Evolutionary conservation across 2,888 invertebrate genomes (phyloP), one percentile per base, ranked within the genome.

Genomic region (Andrena hattorfiana): DNA sequence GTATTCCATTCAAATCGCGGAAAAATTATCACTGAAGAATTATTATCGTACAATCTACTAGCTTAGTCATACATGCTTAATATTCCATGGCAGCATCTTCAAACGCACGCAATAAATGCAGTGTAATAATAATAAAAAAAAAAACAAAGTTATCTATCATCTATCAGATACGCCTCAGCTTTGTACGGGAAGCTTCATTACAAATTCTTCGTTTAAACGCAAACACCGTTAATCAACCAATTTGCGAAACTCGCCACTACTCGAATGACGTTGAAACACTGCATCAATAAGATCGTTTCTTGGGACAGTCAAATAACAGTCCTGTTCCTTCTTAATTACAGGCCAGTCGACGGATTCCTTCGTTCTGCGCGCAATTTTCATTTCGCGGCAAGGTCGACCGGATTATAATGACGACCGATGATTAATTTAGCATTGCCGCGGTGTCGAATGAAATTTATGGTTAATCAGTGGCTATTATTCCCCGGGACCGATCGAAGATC

Each of bases 391-490:
- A 66, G 56, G 67, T 67, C 54, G 54, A 42, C 23, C 1, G 32
- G 20, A 28, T 35, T 63, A 28, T 66, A 69, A 62, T 13, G 54
- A 56, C 20, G 48, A 10, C 2, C 3, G 32, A 54, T 54, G 59
- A 51, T 70, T 73, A 54, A 83, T 66, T 83, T 51, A 42, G 56
- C 54, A 26, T 66, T 60, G 56, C 30, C 23, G 32, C 51, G 49
- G 8, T n/a, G 66, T 71, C 23, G 69, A 59, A 78, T 81, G 51
- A 66, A 84, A 63, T 81, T 77, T 69, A 81, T 63, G 63, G 59
- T 28, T 64, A 76, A 78, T 85, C 84, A 75, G 59, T 32, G 77
- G 49, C 74, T 66, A 80, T 85, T 85, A 81, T 81, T 84, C 70
- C 32, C 28, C 42, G 42, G 42, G 49, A 23, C 62, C 32, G 62